A percentile compares a stretch with the other conserved stretches of the same genome.
These are phyloP conservation scores for Tupaia tana DNA, from an alignment of 2,113 vertebrate species.

Conservation along the genomic window DNA sequence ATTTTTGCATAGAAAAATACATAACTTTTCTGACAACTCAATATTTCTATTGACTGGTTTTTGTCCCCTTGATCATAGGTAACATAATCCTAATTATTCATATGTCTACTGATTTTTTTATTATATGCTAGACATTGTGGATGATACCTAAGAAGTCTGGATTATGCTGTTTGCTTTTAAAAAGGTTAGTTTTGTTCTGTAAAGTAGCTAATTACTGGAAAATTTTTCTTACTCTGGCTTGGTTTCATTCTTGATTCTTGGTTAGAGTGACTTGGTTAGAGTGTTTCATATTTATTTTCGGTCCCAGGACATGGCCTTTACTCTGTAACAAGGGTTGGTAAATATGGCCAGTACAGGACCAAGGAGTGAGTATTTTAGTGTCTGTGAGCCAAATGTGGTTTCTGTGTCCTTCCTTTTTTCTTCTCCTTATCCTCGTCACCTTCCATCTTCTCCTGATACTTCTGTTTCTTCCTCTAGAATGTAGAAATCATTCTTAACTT, in stretches of 20 bases:
- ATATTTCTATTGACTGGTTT: neutral
- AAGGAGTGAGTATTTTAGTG: neutral
- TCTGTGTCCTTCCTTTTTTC: neutral
- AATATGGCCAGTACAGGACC: neutral
- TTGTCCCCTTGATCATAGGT: neutral
- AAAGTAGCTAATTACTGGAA: neutral
- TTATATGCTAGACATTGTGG: neutral
- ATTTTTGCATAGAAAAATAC: too few species aligned
- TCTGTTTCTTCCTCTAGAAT: neutral
- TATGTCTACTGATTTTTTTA: neutral
- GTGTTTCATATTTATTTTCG: neutral
- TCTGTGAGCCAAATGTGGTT: neutral
- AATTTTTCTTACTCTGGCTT: neutral
- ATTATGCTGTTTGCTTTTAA: slow-evolving; percentile 2
- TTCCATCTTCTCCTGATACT: neutral
- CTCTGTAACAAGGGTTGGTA: neutral
- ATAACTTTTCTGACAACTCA: too few species aligned
- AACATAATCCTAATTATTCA: neutral
- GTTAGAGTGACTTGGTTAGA: neutral
- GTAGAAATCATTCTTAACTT: neutral
- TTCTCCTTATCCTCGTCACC: neutral
- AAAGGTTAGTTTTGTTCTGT: neutral
- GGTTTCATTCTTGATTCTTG: neutral
- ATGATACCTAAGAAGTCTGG: neutral
- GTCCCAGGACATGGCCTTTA: neutral